Evolutionary conservation across 2,113 vertebrate species (phyloP), one percentile per base, ranked within the genome.

Genomic region (Parus major): DNA sequence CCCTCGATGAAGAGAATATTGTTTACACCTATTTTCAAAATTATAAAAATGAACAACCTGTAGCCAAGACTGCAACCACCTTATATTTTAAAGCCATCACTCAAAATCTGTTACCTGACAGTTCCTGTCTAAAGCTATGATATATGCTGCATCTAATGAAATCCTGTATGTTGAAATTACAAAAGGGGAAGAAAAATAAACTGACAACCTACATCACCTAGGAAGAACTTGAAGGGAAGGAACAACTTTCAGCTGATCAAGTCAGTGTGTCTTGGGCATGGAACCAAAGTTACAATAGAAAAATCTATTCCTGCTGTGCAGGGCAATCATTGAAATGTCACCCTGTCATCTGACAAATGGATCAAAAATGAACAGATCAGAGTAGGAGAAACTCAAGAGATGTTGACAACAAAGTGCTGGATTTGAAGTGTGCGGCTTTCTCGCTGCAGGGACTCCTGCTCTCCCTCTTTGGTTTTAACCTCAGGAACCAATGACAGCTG

Each of bases 291-390:
- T 98, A 98, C 96, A 98, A 97, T 97, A 97, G 97, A 97, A 97
- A 96, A 98, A 96, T 96, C 95, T 98, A 98, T 99, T 98, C 98
- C 99, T 99, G 99, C 99, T 98, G 97, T 99, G 99, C 99, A 99
- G 99, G 98, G 98, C 98, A 86, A 50, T 97, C 73, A 49, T 97
- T 98, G 97, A 98, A 91, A 97, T 97, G 95, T 97, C 97, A 97
- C 96, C 92, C 70, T 86, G 78, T 97, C 93, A 95, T 96, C 95
- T 93, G 93, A 97, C 53, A 27, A 95, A 89, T 66, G 68, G 92
- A 95, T 95, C 88, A 81, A 85, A 81, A 97, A 95, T 92, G 27
- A 92, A 90, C 90, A 92, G 93, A 91, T 95, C 76, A 86, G 96
- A 98, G 97, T 93, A 93, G 80, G 96, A 97, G 97, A 85, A 96